Evolutionary conservation across 2,113 vertebrate genomes (phyloP).

Genomic region (Holacanthus passer): DNA sequence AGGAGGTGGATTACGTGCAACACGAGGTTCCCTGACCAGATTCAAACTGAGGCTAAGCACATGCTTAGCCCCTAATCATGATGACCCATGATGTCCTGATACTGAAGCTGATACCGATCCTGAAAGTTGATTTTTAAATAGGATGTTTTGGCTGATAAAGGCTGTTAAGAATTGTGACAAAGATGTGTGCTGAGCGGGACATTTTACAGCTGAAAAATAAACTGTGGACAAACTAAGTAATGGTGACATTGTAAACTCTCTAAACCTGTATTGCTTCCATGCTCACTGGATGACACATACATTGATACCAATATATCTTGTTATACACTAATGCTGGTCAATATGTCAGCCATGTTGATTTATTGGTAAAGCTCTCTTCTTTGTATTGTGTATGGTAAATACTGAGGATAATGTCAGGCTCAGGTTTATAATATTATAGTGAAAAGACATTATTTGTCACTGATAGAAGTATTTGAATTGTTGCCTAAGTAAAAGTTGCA

Average conservation of each 20-base stretch:
- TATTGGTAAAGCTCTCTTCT: neutral
- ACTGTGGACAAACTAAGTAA: neutral
- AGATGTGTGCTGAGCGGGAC: neutral
- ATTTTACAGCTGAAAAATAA: neutral
- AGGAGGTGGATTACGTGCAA: neutral
- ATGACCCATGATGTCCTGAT: no score
- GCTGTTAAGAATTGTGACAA: neutral
- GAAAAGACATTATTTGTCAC: neutral
- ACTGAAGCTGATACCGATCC: neutral
- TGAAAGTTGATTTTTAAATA: neutral
- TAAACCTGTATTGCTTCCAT: neutral
- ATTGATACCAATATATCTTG: neutral
- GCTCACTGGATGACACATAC: no score
- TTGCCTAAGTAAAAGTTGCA: neutral
- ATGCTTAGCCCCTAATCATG: no score
- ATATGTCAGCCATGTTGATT: neutral
- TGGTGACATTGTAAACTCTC: neutral
- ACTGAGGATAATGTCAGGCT: neutral
- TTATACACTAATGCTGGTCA: neutral
- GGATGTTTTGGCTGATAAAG: neutral
- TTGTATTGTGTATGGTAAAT: no score
- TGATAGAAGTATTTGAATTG: neutral
- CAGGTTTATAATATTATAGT: neutral
- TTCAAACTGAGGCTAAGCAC: neutral
- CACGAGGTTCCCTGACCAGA: neutral